Base-by-base conservation (phyloP, 1,140 invertebrate species). In the Fopius arisanus region DNA sequence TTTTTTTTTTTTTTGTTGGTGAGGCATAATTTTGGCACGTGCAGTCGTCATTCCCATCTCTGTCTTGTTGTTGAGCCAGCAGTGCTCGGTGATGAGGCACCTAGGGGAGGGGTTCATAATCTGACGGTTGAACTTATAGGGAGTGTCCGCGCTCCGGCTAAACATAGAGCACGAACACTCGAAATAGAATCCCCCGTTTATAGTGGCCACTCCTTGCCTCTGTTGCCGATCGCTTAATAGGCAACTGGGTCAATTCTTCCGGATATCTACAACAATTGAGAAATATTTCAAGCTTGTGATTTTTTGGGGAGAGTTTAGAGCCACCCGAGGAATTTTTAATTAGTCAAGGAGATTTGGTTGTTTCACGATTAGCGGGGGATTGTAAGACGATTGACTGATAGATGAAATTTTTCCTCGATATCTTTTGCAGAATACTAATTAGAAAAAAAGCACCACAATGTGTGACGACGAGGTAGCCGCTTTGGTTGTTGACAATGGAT, bases 391-490 rank as follows among this genome's bases (percentile, higher is more conserved):
- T n/a, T n/a, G n/a, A n/a, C n/a, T n/a, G n/a, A n/a, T n/a, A n/a
- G n/a, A n/a, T 10, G 33, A 12, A 37, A 5, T 37, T 37, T 37
- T 37, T 5, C 9, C n/a, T n/a, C 3, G 33, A 37, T 37, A n/a
- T n/a, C 77, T 82, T 67, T 70, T 86, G 7, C 70, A 88, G 51
- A 81, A 89, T 86, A 84, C 87, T 80, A 86, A 88, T 67, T 67
- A 73, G 73, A 59, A 72, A 63, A 68, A 62, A 70, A 59, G 65
- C 48, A 70, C 77, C 81, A 90, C 85, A 78, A 95, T 95, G 94
- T 94, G 93, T 91, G 93, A 94, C 92, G 94, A 96, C 88, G 94
- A 96, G 90, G 94, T 96, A 90, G 93, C 94, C 84, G 94, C 95
- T 87, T 87, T 95, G 91, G 94, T 95, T 78, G 93, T 95, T 79